phyloP scores from a whole-genome alignment of 2,888 invertebrate genomes.

The Oscheius myriophilus region DNA sequence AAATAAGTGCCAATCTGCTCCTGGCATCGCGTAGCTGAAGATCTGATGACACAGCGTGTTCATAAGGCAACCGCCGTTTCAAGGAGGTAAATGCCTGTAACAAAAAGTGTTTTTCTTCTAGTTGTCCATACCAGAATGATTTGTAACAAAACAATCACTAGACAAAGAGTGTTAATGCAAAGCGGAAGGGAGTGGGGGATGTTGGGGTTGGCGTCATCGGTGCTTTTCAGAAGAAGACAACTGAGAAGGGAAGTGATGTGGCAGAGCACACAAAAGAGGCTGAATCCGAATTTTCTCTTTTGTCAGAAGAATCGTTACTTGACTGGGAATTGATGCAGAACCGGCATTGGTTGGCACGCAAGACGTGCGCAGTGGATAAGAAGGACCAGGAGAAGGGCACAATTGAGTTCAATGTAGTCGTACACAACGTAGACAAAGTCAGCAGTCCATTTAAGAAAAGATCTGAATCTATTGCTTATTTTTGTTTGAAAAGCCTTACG shows the following conservation, averaged over 20 bases:
- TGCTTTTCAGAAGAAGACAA: conserved; percentile 27
- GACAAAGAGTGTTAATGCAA: too few species aligned
- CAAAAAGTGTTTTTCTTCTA: too few species aligned
- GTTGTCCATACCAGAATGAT: too few species aligned
- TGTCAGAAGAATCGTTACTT: conserved; percentile 34
- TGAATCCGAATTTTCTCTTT: conserved; percentile 20
- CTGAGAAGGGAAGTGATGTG: conserved; percentile 51
- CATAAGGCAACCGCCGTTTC: conserved; percentile 40
- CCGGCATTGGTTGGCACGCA: conserved; percentile 38
- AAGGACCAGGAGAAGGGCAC: conserved; percentile 35
- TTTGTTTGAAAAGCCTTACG: conserved; percentile 2
- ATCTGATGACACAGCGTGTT: conserved; percentile 44
- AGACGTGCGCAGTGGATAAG: conserved; percentile 46
- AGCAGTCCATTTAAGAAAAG: conserved; percentile 41
- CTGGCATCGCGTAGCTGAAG: conserved; percentile 52
- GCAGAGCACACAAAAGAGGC: conserved; percentile 46
- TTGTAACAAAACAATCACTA: too few species aligned
- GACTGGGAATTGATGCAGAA: conserved; percentile 49
- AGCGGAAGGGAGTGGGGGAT: too few species aligned
- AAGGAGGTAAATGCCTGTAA: conserved; percentile 41
- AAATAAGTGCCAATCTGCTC: conserved; percentile 44
- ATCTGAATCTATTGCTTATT: conserved; percentile 26
- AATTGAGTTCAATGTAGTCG: conserved; percentile 45
- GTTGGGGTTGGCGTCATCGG: too few species aligned
- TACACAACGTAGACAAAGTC: conserved; percentile 37